Conservation (phyloP, 2,797 vertebrate species). For the Chrysolophus pictus region DNA sequence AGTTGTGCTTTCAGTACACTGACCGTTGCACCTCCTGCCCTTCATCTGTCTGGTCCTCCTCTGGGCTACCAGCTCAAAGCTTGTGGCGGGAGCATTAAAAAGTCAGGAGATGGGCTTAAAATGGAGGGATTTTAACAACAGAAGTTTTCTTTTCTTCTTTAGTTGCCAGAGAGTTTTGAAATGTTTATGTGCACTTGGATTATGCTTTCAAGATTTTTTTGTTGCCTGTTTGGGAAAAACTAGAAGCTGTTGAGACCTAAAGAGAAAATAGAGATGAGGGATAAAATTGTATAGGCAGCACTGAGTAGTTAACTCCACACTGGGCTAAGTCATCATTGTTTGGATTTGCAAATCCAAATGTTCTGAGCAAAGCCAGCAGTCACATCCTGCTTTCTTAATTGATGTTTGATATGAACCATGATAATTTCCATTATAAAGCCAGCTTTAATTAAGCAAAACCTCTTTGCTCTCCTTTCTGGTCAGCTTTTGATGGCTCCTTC, state of each 20-base stretch:
- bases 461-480: background rate
- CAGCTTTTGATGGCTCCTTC: slow-evolving; percentile 3
- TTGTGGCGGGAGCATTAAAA: background rate
- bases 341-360: slow-evolving; percentile 36
- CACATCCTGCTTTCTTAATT: slow-evolving; percentile 60
- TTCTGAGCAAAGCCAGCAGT: slow-evolving; percentile 47
- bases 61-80: background rate
- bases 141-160: background rate
- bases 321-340: slow-evolving; percentile 24
- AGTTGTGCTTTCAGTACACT: background rate
- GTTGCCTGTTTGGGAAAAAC: background rate
- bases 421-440: slow-evolving; percentile 45
- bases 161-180: background rate
- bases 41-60: background rate
- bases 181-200: background rate
- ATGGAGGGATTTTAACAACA: background rate
- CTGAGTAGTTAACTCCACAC: background rate
- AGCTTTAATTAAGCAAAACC: slow-evolving; percentile 62
- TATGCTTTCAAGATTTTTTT: background rate
- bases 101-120: background rate
- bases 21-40: background rate
- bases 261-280: background rate
- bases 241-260: background rate
- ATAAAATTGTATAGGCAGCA: slow-evolving; percentile 15
- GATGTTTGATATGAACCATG: slow-evolving; percentile 42